Base-by-base conservation (phyloP, 2,797 vertebrate genomes). In the Siniperca scherzeri region DNA sequence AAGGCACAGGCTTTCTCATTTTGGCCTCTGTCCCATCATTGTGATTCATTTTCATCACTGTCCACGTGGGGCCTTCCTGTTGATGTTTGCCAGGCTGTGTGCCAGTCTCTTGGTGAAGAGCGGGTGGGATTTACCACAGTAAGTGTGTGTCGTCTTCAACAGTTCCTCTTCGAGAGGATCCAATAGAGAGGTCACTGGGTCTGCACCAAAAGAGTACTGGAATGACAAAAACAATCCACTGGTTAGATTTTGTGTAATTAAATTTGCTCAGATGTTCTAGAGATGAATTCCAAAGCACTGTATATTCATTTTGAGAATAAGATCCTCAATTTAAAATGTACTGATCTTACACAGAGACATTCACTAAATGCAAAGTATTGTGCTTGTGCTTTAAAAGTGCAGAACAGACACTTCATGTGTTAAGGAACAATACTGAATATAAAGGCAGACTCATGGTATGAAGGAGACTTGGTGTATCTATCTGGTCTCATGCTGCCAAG, bases 131-230 rank as follows among this genome's bases (percentile, higher is more conserved):
- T 95, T 97, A 55, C 98, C 97, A 85, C 97, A 98, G 70, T 98
- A 98, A 0, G 97, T 97, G 77, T 97, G 95, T 0, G 91, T 95
- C 25, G 97, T 98, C 93, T 96, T 97, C 91, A 92, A 81, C 68
- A 99, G 93, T 78, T 97, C 95, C 86, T 91, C 89, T 91, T 98
- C 96, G 25, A 99, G 92, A 22, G 97, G 97, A 50, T 94, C 90
- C 92, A 97, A 77, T 86, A 98, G 84, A 22, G 95, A 94, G 75
- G 38, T 87, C 80, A 95, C 56, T 2, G 95, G 93, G 86, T 98
- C 96, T n/a, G 96, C 94, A 85, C 95, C 96, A 89, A 99, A 97
- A 2, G 95, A 87, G 91, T 96, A 97, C 97, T 98, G 93, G 42
- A 87, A 88, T 0, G 19, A 88, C 59, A 91, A 55, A 27, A 74